A percentile compares a stretch with the other conserved stretches of the same genome.
phyloP scores from a whole-genome alignment of 2,888 invertebrate genomes.

The Drosophila incognita region DNA sequence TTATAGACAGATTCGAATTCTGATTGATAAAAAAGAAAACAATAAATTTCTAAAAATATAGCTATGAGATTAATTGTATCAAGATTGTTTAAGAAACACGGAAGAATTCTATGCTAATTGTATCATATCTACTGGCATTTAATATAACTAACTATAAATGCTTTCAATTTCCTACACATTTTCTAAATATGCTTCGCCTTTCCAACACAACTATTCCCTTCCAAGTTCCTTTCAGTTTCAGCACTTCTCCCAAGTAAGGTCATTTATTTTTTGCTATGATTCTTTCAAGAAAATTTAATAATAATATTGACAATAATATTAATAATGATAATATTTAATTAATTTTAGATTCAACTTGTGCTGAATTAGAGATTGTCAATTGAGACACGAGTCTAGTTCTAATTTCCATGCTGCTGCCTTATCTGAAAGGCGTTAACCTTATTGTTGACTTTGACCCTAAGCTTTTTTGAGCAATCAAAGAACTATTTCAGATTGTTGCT shows the following conservation, averaged over 20 bases:
- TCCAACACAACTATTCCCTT: not conserved
- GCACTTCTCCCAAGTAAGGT: not conserved
- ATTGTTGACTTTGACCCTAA: conserved; percentile 27
- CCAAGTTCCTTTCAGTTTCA: not conserved
- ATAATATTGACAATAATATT: not conserved
- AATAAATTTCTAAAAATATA: not conserved
- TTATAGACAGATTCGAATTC: not conserved
- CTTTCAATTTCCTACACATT: not conserved
- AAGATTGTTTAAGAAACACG: not conserved
- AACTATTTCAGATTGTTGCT: conserved; percentile 43
- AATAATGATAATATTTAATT: not conserved
- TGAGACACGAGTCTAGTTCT: not conserved
- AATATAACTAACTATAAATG: not conserved
- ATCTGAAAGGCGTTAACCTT: conserved; percentile 36
- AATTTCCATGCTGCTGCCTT: conserved; percentile 5
- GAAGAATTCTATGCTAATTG: not conserved
- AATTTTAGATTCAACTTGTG: not conserved
- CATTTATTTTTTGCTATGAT: not conserved
- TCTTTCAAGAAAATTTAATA: not conserved
- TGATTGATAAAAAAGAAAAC: not conserved
- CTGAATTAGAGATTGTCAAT: not conserved
- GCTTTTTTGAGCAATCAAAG: conserved; percentile 18
- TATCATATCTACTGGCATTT: not conserved
- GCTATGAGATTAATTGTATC: not conserved
- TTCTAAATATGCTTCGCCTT: not conserved